A percentile compares a stretch with the other conserved stretches of the same genome.
phyloP scores from a whole-genome alignment of 2,113 vertebrate species.

The Nycticebus coucang region DNA sequence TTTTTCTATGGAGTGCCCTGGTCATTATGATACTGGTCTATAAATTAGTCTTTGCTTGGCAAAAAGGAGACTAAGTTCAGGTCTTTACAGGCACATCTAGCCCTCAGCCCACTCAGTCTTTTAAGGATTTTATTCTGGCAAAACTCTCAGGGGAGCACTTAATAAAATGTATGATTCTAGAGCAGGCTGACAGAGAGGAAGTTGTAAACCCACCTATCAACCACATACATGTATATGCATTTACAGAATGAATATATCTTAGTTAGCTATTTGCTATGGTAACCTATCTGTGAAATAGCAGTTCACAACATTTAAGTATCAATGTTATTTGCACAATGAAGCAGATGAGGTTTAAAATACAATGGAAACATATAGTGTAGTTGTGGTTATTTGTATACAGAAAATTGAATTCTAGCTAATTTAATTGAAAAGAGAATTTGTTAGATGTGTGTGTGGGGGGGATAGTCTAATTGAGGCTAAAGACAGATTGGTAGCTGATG shows the following conservation, averaged over 20 bases:
- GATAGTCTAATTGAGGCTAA: background rate
- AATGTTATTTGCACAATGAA: conserved; percentile 48
- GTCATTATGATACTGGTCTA: background rate
- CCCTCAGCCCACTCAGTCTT: fast-evolving
- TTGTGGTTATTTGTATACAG: background rate
- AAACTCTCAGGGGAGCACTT: conserved; percentile 19
- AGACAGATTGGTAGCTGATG: background rate
- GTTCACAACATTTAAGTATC: conserved; percentile 47
- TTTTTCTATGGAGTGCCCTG: background rate
- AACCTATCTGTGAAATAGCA: conserved; percentile 43
- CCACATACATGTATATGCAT: background rate
- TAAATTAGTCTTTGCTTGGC: background rate
- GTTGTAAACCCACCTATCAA: background rate
- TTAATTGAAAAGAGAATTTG: conserved; percentile 34
- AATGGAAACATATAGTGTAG: background rate
- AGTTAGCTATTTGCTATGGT: conserved; percentile 54
- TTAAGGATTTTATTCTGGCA: background rate
- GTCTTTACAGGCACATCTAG: background rate
- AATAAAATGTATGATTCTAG: background rate
- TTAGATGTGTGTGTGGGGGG: background rate
- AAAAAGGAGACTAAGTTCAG: background rate
- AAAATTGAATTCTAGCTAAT: background rate
- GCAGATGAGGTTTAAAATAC: conserved; percentile 42
- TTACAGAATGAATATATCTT: conserved; percentile 32
- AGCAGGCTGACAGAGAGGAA: conserved; percentile 14